Evolutionary conservation across 2,113 vertebrate species (phyloP).

Genomic region (Stictonetta naevosa): DNA sequence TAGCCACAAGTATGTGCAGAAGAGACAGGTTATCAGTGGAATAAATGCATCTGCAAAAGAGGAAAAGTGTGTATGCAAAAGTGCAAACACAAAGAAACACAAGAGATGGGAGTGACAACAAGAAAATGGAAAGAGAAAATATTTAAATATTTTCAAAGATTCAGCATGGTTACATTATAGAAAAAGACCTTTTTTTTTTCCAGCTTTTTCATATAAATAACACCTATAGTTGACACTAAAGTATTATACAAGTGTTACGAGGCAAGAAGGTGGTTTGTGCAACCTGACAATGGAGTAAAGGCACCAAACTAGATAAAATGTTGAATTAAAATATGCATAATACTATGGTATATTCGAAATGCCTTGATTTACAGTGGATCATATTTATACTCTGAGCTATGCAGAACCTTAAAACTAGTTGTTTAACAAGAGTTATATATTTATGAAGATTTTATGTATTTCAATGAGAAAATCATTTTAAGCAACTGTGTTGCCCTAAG

Average conservation of each 20-base stretch:
- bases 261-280: neutral
- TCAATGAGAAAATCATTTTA: neutral
- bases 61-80: accelerated
- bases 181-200: neutral
- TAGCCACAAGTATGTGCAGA: neutral
- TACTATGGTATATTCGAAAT: neutral
- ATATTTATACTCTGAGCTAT: neutral
- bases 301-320: neutral
- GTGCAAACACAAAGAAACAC: neutral
- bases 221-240: neutral
- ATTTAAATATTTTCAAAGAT: neutral
- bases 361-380: neutral
- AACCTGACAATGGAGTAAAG: neutral
- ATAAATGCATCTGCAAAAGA: neutral
- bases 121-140: neutral
- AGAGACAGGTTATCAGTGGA: neutral
- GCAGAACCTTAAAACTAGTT: neutral
- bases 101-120: neutral
- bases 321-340: neutral
- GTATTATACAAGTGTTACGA: neutral
- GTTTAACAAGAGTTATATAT: neutral
- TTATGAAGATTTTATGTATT: neutral
- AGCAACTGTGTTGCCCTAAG: neutral
- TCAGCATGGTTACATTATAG: neutral
- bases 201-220: neutral